These are phyloP conservation scores for Arge pagana DNA, from an alignment of 2,888 invertebrate genomes.

Conservation along the genomic window DNA sequence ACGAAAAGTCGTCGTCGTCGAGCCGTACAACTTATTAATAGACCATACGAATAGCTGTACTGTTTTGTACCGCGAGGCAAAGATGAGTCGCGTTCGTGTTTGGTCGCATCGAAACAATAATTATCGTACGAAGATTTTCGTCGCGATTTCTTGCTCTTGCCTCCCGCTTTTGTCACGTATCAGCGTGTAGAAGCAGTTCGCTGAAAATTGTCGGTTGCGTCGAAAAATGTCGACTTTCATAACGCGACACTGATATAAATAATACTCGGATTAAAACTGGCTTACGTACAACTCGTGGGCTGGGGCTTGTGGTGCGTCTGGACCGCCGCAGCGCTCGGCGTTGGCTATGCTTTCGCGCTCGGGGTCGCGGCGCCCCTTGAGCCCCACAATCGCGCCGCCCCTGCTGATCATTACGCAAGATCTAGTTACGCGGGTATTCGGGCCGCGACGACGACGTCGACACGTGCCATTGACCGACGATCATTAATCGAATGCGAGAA, in stretches of 20 bases:
- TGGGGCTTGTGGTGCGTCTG: constrained; percentile 51
- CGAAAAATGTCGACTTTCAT: too few relatives aligned
- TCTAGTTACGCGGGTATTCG: constrained; percentile 29
- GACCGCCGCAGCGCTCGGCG: constrained; percentile 41
- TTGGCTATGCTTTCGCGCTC: constrained; percentile 47
- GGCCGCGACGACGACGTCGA: constrained; percentile 16
- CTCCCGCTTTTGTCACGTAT: too few relatives aligned
- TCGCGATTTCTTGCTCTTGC: background rate
- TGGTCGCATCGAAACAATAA: constrained; percentile 9
- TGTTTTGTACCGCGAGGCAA: constrained; percentile 3
- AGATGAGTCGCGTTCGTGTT: constrained; percentile 11
- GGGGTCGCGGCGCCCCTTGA: constrained; percentile 46
- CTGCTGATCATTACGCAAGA: constrained; percentile 30
- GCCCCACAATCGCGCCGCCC: constrained; percentile 29
- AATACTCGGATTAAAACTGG: constrained; percentile 46
- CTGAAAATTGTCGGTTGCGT: background rate
- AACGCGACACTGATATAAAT: background rate
- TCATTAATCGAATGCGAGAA: constrained; percentile 31
- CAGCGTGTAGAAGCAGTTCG: too few relatives aligned
- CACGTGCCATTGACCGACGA: constrained; percentile 30
- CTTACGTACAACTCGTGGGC: constrained; percentile 44
- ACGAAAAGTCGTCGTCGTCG: too few relatives aligned
- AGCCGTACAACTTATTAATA: constrained; percentile 18
- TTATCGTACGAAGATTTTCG: background rate
- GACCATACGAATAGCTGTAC: constrained; percentile 6